Base-by-base conservation (phyloP, 1,140 invertebrate species). In the Lasioglossum baleicum region DNA sequence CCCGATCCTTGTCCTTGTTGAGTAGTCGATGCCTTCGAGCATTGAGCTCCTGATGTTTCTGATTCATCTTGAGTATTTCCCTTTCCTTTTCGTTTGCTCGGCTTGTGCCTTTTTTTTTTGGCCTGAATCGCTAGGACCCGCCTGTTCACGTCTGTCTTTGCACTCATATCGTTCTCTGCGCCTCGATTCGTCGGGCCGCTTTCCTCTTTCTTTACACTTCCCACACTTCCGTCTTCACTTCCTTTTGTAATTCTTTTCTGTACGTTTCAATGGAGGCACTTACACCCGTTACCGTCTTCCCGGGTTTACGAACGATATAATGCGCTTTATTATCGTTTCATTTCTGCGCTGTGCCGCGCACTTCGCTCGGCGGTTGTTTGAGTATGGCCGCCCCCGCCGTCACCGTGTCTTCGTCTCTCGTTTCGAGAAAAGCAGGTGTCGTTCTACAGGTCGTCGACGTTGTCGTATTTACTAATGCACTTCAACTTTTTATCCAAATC, bases 31-130 rank as follows among this genome's bases (percentile, higher is more conserved):
- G 51, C 51, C 13, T 53, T 53, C 90, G 93, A 95, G 92, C 92
- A 90, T 72, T 91, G 90, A 8, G 80, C 85, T 10, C 58, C 74
- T 13, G 84, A 58, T n/a, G 80, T 75, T 75, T 90, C 89, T 48
- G 80, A 75, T 40, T 90, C 88, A 51, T 82, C 51, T 70, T 91
- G 90, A 93, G 94, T 91, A 94, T 94, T 94, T 85, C 92, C 93
- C 91, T 95, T 95, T 61, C 94, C 95, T 94, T 97, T 96, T 93
- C 96, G 96, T 92, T 97, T 97, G 84, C 94, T 95, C 75, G 95
- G 95, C 96, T 97, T 97, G 94, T 97, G 96, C 81, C 97, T 95
- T 92, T 97, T 97, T 93, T 97, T 97, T 94, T 97, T 97, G 81
- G 97, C 96, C 94, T 97, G 96, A 90, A 97, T 97, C 90, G 96